Percentiles rank a stretch among this genome's conserved stretches.
phyloP scores from a whole-genome alignment of 2,797 vertebrate species.

The Tapera naevia region DNA sequence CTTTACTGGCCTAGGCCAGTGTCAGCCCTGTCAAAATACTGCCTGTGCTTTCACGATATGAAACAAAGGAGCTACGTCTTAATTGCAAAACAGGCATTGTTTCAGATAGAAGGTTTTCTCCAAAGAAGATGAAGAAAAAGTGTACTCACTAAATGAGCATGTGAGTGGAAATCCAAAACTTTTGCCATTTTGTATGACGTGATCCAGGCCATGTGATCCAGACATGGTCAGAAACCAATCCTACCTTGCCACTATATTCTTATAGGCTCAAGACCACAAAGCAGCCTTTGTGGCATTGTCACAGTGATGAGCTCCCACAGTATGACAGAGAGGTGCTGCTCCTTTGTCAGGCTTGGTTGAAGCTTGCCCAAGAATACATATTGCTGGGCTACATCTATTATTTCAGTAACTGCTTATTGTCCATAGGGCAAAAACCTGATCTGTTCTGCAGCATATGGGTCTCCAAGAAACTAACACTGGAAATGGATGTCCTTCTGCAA shows the following conservation, averaged over 20 bases:
- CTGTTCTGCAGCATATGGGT: neutral
- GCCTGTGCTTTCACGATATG: neutral
- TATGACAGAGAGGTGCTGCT: neutral
- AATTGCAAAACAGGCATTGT: neutral
- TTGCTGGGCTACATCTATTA: neutral
- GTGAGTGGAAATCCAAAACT: neutral
- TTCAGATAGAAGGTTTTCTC: neutral
- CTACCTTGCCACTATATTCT: neutral
- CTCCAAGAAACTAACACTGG: neutral
- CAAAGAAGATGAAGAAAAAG: neutral
- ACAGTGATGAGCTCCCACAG: neutral
- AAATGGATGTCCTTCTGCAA: neutral
- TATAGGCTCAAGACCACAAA: neutral
- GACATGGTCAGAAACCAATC: neutral
- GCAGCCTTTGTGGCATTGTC: neutral
- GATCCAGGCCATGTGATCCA: neutral
- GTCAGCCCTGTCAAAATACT: neutral
- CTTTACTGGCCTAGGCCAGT: neutral
- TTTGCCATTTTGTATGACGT: neutral
- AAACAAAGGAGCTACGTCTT: neutral
- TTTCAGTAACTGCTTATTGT: neutral
- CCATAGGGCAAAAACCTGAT: neutral
- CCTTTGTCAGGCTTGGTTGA: neutral
- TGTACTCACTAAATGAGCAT: neutral
- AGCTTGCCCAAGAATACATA: neutral